phyloP scores from a whole-genome alignment of 2,888 invertebrate genomes.

The Sarcophaga carnaria region DNA sequence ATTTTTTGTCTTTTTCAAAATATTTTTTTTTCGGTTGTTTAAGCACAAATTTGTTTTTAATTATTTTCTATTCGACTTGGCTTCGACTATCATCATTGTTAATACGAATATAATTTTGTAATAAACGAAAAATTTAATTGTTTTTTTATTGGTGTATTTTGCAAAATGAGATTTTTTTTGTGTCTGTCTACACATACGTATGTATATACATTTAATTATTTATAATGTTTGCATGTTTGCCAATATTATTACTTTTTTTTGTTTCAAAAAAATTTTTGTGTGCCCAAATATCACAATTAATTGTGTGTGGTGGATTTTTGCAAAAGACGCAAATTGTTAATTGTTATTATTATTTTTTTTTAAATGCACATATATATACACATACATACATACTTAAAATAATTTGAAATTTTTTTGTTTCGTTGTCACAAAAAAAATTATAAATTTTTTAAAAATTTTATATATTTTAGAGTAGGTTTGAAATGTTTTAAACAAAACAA shows the following conservation, averaged over 20 bases:
- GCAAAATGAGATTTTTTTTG: background rate
- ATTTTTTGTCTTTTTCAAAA: background rate
- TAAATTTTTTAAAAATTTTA: too few species aligned
- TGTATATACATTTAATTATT: background rate
- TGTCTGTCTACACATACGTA: background rate
- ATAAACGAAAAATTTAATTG: background rate
- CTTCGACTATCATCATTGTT: background rate
- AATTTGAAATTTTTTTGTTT: too few species aligned
- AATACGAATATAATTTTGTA: constrained; percentile 3
- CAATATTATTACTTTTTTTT: background rate
- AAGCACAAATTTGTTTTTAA: background rate
- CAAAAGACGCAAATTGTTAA: constrained; percentile 58
- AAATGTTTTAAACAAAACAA: constrained; percentile 4
- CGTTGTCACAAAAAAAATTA: too few species aligned
- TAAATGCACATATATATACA: too few species aligned
- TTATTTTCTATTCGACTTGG: background rate
- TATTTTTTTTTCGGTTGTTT: too few species aligned
- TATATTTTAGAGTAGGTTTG: background rate
- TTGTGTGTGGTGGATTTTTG: constrained; percentile 16
- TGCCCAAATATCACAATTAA: constrained; percentile 1
- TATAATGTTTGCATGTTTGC: background rate
- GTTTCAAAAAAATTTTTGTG: background rate
- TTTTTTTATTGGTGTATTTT: background rate
- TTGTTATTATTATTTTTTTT: constrained; percentile 24
- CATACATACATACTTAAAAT: too few species aligned